Percentiles rank a stretch among this genome's conserved stretches.
Evolutionary conservation across 2,113 vertebrate genomes (phyloP).

Genomic region (Psilopogon haemacephalus): DNA sequence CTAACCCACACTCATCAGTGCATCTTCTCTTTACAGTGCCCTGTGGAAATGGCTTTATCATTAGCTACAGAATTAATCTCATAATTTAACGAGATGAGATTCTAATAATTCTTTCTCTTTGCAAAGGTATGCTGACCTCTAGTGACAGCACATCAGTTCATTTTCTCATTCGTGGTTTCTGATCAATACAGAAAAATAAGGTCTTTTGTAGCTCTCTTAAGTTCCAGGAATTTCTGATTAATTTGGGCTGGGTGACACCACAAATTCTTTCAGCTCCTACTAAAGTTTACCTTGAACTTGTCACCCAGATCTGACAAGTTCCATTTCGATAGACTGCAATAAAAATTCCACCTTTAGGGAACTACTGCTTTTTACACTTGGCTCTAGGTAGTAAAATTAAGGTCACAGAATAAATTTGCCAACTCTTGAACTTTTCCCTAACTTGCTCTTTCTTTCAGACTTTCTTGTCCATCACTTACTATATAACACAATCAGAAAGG

Average conservation of each 20-base stretch:
- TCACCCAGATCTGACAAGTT: constrained; percentile 30
- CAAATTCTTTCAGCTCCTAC: background rate
- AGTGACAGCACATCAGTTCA: background rate
- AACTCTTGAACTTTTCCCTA: background rate
- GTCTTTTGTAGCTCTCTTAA: background rate
- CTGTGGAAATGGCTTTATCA: background rate
- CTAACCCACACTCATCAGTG: background rate
- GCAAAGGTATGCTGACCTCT: constrained; percentile 52
- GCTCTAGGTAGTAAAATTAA: background rate
- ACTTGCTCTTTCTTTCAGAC: background rate
- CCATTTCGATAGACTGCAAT: background rate
- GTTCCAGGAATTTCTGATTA: constrained; percentile 45
- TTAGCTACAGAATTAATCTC: background rate
- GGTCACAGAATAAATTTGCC: constrained; percentile 25
- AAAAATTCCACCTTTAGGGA: constrained; percentile 23
- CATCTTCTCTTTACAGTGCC: background rate
- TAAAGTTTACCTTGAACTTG: constrained; percentile 23
- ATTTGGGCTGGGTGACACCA: background rate
- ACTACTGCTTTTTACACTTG: background rate
- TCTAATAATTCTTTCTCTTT: constrained; percentile 2
- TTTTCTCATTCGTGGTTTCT: constrained; percentile 9
- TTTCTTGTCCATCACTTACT: background rate
- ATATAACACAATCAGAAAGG: background rate
- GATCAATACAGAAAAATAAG: constrained; percentile 43
- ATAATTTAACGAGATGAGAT: background rate